These are phyloP conservation scores for Zophobas morio DNA, from an alignment of 1,140 invertebrate species.

Conservation along the genomic window DNA sequence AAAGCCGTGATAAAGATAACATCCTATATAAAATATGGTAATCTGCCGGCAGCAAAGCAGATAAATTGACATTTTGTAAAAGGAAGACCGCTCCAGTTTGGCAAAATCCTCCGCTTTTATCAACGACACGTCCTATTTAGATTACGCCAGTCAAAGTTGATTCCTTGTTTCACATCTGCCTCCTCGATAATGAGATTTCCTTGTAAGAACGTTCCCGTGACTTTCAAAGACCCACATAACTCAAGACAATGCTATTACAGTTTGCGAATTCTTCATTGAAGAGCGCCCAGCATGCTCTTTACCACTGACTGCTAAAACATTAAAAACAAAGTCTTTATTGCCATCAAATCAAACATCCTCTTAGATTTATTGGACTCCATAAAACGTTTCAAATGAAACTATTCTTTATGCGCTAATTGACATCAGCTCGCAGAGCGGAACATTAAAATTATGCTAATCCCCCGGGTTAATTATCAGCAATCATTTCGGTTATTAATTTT, in stretches of 20 bases:
- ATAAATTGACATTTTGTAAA: not conserved
- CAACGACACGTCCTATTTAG: constrained; percentile 11
- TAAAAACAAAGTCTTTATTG: not conserved
- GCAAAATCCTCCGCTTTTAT: not conserved
- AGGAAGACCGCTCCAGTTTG: constrained; percentile 6
- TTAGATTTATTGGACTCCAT: constrained; percentile 22
- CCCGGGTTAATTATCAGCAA: not conserved
- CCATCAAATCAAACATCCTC: constrained; percentile 13
- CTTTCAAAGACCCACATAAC: constrained; percentile 50
- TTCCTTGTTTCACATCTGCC: constrained; percentile 41
- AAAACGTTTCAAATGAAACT: constrained; percentile 11
- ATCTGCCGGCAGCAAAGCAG: not conserved
- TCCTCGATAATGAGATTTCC: constrained; percentile 44
- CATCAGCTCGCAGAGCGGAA: not conserved
- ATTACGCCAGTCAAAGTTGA: constrained; percentile 10
- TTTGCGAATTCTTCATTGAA: constrained; percentile 25
- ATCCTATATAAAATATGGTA: not conserved
- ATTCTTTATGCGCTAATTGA: constrained; percentile 7
- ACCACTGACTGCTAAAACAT: constrained; percentile 25
- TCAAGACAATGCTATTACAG: constrained; percentile 47
- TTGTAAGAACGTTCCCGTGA: constrained; percentile 48
- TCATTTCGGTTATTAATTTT: too few species aligned
- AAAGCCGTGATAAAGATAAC: not conserved
- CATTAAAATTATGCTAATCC: not conserved
- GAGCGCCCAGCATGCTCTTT: constrained; percentile 20